These are phyloP conservation scores for Luperina nickerlii DNA, from an alignment of 2,888 invertebrate species.

Conservation along the genomic window DNA sequence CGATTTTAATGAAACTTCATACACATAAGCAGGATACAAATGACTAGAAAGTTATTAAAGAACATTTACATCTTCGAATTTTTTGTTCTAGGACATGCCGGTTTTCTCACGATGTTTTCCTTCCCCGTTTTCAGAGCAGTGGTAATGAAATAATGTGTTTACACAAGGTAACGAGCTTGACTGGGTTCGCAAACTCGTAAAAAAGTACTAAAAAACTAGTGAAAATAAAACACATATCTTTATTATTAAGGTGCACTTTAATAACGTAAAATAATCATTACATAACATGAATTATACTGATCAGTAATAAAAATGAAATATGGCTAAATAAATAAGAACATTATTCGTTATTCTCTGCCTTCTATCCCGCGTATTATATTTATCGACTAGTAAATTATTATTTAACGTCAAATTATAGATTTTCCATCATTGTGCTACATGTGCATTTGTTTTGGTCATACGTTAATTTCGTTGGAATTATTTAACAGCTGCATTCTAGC, in stretches of 20 bases:
- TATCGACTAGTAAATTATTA: slow-evolving; percentile 45
- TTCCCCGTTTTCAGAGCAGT: too few species aligned
- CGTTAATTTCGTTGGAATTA: not conserved
- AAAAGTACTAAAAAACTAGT: too few species aligned
- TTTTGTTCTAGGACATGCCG: too few species aligned
- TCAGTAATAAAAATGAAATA: slow-evolving; percentile 35
- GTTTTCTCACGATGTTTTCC: too few species aligned
- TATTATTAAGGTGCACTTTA: slow-evolving; percentile 60
- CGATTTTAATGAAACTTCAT: too few species aligned
- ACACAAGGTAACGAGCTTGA: too few species aligned
- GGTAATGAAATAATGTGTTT: too few species aligned
- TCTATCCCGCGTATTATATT: slow-evolving; percentile 33
- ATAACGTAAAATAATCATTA: slow-evolving; percentile 39
- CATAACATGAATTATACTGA: slow-evolving; percentile 33
- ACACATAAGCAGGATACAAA: too few species aligned
- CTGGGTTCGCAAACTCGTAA: too few species aligned
- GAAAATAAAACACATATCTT: slow-evolving; percentile 1
- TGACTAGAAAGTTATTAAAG: too few species aligned
- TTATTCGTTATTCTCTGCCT: slow-evolving; percentile 21
- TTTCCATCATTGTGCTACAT: slow-evolving; percentile 13
- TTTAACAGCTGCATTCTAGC: slow-evolving; percentile 13
- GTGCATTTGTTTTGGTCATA: slow-evolving; percentile 6
- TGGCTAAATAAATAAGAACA: slow-evolving; percentile 7
- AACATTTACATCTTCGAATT: too few species aligned
- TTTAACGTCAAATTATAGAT: slow-evolving; percentile 10